Evolutionary conservation across 2,797 vertebrate species (phyloP).

Genomic region (Rhinella marina): DNA sequence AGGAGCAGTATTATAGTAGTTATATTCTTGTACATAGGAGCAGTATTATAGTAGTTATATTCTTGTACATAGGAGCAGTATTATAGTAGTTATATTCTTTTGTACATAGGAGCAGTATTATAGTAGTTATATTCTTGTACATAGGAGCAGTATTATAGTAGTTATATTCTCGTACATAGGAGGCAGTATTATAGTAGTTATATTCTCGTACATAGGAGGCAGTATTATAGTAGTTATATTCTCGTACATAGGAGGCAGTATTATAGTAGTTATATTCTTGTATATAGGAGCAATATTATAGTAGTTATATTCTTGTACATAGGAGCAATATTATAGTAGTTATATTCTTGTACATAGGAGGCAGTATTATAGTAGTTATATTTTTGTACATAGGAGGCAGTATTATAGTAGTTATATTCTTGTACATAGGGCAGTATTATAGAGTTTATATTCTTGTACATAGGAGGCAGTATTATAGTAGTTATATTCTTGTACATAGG

Average conservation of each 20-base stretch:
- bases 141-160: slow-evolving; percentile 6
- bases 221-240: slow-evolving; percentile 18
- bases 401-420: slow-evolving; percentile 25
- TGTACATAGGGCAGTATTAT: not conserved
- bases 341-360: not conserved
- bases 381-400: not conserved
- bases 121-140: slow-evolving; percentile 6
- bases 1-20: not conserved
- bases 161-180: slow-evolving; percentile 11
- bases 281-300: not conserved
- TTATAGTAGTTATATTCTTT: slow-evolving; percentile 10
- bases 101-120: not conserved
- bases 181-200: slow-evolving; percentile 16
- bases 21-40: slow-evolving; percentile 1
- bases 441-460: not conserved
- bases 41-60: not conserved
- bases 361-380: slow-evolving; percentile 18
- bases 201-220: not conserved
- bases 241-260: not conserved
- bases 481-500: slow-evolving; percentile 8
- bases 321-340: not conserved
- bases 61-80: not conserved
- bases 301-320: slow-evolving; percentile 4
- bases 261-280: slow-evolving; percentile 11
- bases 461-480: slow-evolving; percentile 10